Conservation (phyloP, 2,888 invertebrate species). For the Smittia sp. region DNA sequence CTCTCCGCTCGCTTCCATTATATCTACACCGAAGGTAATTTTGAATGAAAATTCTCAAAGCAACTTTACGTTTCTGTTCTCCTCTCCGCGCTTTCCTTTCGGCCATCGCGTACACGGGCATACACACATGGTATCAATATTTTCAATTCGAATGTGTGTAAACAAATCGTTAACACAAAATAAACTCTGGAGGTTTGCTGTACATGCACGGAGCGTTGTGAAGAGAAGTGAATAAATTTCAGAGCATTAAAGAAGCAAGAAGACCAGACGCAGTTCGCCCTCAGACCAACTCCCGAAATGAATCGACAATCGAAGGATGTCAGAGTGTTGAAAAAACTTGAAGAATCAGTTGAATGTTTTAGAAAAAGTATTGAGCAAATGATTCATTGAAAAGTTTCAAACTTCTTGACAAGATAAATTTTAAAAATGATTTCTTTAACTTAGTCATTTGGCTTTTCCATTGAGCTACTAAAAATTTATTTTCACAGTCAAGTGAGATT, state of each 20-base stretch:
- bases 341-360: neutral
- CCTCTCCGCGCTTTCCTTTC: neutral
- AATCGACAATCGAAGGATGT: too few relatives aligned
- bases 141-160: slow-evolving; percentile 38
- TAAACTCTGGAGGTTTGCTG: slow-evolving; percentile 33
- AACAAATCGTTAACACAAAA: slow-evolving; percentile 41
- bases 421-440: too few relatives aligned
- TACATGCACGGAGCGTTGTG: neutral
- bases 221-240: slow-evolving; percentile 33
- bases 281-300: too few relatives aligned
- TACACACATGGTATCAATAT: slow-evolving; percentile 39
- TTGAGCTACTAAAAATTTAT: too few relatives aligned
- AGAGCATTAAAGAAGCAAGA: neutral
- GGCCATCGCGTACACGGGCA: neutral
- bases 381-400: too few relatives aligned
- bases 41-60: slow-evolving; percentile 28
- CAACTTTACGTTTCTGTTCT: neutral
- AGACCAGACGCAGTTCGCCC: neutral
- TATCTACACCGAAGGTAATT: slow-evolving; percentile 16
- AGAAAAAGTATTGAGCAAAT: too few relatives aligned
- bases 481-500: too few relatives aligned
- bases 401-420: too few relatives aligned
- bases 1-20: slow-evolving; percentile 11
- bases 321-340: neutral
- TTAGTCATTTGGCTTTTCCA: too few relatives aligned